phyloP scores from a whole-genome alignment of 2,888 invertebrate genomes.

The Drosophila nigricruria region DNA sequence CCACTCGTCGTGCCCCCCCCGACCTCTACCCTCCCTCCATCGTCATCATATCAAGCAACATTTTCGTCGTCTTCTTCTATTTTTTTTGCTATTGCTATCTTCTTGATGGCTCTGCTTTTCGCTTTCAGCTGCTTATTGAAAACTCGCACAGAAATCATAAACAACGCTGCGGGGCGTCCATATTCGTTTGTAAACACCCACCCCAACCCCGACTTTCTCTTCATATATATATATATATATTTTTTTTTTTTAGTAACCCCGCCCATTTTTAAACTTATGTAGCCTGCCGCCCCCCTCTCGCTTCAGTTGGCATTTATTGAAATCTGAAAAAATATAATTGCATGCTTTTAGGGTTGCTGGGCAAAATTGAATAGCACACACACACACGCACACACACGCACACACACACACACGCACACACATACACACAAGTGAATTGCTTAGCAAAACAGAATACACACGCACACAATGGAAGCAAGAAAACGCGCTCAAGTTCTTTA shows the following conservation, averaged over 20 bases:
- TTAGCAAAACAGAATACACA: constrained; percentile 13
- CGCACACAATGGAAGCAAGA: constrained; percentile 14
- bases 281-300: not conserved
- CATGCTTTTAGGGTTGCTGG: constrained; percentile 76
- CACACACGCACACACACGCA: constrained; percentile 19
- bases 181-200: constrained; percentile 38
- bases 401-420: not conserved
- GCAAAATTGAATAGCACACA: constrained; percentile 62
- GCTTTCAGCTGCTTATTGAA: constrained; percentile 73
- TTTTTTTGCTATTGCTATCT: constrained; percentile 20
- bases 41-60: constrained; percentile 19
- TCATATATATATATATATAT: not conserved
- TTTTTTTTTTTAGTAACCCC: not conserved
- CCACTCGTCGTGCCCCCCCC: not conserved
- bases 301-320: constrained; percentile 71
- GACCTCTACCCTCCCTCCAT: not conserved
- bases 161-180: constrained; percentile 74
- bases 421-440: constrained; percentile 20
- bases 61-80: constrained; percentile 12
- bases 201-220: not conserved
- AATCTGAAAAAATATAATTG: constrained; percentile 74
- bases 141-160: constrained; percentile 73
- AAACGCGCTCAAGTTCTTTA: constrained; percentile 14
- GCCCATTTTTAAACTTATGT: constrained; percentile 4
- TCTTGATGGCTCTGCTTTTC: constrained; percentile 26